A percentile compares a stretch with the other conserved stretches of the same genome.
Evolutionary conservation across 1,140 invertebrate species (phyloP).

Genomic region (Neuroterus valhalla): DNA sequence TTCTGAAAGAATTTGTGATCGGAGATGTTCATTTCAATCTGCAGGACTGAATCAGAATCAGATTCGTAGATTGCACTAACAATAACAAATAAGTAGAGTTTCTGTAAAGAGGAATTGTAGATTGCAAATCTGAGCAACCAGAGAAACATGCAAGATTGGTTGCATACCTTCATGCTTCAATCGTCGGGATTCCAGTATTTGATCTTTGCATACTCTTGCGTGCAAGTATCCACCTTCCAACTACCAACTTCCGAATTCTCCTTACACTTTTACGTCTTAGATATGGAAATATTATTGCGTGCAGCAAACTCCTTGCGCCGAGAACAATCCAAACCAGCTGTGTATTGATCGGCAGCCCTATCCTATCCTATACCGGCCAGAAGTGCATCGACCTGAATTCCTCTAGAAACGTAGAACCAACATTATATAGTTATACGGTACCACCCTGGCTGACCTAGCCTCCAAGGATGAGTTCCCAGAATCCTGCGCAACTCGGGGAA

Average conservation of each 20-base stretch:
- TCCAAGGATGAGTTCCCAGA: neutral
- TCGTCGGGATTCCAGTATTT: neutral
- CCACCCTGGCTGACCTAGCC: neutral
- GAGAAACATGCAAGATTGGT: neutral
- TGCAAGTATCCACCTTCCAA: neutral
- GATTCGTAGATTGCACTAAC: no score
- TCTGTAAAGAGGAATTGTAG: neutral
- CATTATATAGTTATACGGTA: neutral
- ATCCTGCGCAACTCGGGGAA: neutral
- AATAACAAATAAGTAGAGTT: no score
- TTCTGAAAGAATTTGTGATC: no score
- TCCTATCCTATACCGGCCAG: slow-evolving; percentile 43
- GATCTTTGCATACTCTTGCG: neutral
- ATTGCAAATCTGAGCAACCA: neutral
- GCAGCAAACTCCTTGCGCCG: slow-evolving; percentile 32
- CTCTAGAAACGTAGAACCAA: slow-evolving; percentile 38
- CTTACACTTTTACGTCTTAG: no score
- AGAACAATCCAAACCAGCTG: slow-evolving; percentile 48
- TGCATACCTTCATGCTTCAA: neutral
- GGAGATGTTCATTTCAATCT: no score
- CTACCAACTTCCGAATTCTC: neutral
- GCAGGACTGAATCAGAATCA: no score
- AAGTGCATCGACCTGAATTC: slow-evolving; percentile 63
- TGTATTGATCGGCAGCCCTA: slow-evolving; percentile 40
- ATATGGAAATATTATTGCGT: neutral